These are phyloP conservation scores for Tribolium freemani DNA, from an alignment of 2,888 invertebrate genomes.

Conservation along the genomic window DNA sequence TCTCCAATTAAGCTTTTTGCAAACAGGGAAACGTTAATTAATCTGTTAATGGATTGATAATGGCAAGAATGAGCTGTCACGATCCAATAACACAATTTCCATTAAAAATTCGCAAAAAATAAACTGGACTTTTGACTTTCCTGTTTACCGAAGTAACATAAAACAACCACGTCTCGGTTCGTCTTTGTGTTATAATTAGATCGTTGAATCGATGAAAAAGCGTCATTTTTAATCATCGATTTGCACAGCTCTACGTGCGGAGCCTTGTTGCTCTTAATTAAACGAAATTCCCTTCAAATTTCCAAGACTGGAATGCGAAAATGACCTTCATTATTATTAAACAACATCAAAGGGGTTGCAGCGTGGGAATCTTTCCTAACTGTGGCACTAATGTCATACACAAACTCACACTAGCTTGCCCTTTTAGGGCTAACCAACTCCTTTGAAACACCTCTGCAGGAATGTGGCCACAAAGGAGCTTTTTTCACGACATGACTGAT, in stretches of 20 bases:
- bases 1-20: constrained; percentile 11
- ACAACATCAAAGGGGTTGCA: constrained; percentile 24
- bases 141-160: too few species aligned
- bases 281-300: background rate
- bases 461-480: background rate
- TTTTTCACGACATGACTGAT: background rate
- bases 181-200: background rate
- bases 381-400: constrained; percentile 18
- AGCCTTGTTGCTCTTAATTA: background rate
- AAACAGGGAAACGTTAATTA: constrained; percentile 17
- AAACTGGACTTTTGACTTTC: too few species aligned
- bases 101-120: background rate
- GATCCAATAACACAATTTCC: background rate
- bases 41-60: background rate
- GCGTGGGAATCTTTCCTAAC: constrained; percentile 17
- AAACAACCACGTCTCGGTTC: background rate
- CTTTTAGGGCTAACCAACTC: background rate
- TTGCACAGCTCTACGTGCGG: background rate
- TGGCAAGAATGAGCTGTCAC: background rate
- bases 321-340: constrained; percentile 6
- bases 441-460: constrained; percentile 5
- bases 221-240: background rate
- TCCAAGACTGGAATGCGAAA: background rate
- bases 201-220: background rate
- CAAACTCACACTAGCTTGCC: constrained; percentile 7